phyloP scores from a whole-genome alignment of 1,140 invertebrate species.

The Macrotrachela quadricornifera region DNA sequence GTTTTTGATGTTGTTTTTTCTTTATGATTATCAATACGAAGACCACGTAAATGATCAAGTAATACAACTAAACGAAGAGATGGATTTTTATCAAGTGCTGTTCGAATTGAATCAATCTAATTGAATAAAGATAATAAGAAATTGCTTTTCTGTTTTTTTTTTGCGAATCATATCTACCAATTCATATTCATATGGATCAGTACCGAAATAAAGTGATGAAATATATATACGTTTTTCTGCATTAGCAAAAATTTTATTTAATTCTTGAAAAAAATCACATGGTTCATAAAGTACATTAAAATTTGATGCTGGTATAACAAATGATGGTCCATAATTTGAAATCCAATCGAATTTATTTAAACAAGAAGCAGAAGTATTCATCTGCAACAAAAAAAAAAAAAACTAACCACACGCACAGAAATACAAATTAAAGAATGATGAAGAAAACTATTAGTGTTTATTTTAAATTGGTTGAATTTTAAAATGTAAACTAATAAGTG shows the following conservation, averaged over 20 bases:
- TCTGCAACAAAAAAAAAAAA: conserved; percentile 27
- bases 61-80: conserved; percentile 56
- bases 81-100: conserved; percentile 12
- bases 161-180: conserved; percentile 42
- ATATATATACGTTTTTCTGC: conserved; percentile 59
- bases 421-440: no score
- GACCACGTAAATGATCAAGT: conserved; percentile 70
- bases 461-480: conserved; percentile 92
- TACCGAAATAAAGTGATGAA: conserved; percentile 79
- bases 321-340: no score
- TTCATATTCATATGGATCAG: conserved; percentile 54
- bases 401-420: no score
- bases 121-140: conserved; percentile 5
- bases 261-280: conserved; percentile 22
- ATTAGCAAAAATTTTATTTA: conserved; percentile 36
- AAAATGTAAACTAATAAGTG: conserved; percentile 92
- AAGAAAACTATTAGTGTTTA: no score
- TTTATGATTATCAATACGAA: conserved; percentile 46
- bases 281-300: conserved; percentile 20
- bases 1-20: conserved; percentile 38
- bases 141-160: conserved; percentile 28
- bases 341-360: no score
- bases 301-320: no score
- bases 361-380: no score
- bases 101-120: conserved; percentile 23